Evolutionary conservation across 2,888 invertebrate genomes (phyloP), one percentile per base, ranked within the genome.

Genomic region (Limnephilus marmoratus): DNA sequence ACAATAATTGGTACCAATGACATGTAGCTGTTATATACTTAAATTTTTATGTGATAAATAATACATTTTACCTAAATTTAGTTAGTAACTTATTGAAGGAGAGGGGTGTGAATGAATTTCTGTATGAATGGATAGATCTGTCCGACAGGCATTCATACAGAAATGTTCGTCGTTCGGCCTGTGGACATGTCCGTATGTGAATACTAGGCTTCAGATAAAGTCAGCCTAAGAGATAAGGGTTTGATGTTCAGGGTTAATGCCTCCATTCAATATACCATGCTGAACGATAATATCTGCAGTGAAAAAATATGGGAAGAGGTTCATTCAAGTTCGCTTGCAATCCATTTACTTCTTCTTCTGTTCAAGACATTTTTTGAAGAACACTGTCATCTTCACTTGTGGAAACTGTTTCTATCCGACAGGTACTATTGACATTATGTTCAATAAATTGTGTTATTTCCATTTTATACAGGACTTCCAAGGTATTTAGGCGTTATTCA

Each of bases 191-290:
- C 49, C 15, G 49, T 3, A 49, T 15, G 49, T 49, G 49, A 49
- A 49, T 49, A 13, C 15, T 49, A 49, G 0, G 49, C 15, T 45
- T 3, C 0, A 24, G 37, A 83, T 37, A 37, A 87, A 87, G 18
- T 87, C 49, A 29, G 49, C 7, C 34, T 34, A 3, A 87, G 53
- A n/a, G 5, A 31, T 87, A 31, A 4, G 31, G 87, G 53, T 41
- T 87, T 68, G 34, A 68, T 49, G 31, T 53, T 29, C 31, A 68
- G 15, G n/a, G 87, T 31, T 87, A 87, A 87, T 34, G 87, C 29
- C 86, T 49, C 41, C 11, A 86, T 86, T 86, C 86, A 86, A 87
- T 87, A 68, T 68, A 68, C 68, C 24, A 68, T 11, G 83, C 24
- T 18, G 7, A 41, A 34, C 41, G 37, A 83, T 83, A 37, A 24